Base-by-base conservation (phyloP, 2,888 invertebrate species). In the Eumacrocentrus americanus region DNA sequence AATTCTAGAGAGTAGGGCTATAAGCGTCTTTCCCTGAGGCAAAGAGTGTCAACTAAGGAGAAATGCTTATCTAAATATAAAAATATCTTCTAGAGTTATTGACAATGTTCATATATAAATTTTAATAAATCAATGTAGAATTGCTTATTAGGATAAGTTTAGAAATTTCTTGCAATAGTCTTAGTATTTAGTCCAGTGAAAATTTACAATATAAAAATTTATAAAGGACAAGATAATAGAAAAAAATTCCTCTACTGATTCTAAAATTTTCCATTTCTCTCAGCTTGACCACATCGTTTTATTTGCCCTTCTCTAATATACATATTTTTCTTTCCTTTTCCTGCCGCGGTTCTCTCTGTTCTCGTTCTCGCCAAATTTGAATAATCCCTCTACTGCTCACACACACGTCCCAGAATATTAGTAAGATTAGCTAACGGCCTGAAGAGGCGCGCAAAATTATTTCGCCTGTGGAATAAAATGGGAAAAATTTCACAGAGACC, bases 291-390 rank as follows among this genome's bases (percentile, higher is more conserved):
- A 18, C 42, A 42, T 20, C 11, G 42, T 42, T 42, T 42, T 16
- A 16, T 9, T 42, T 42, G 38, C 34, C 40, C 20, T 40, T 18
- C 40, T 22, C 37, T 29, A 22, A 5, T 18, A 23, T 12, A 22
- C 20, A n/a, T 6, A 3, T 38, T 16, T 11, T n/a, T 14, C 18
- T n/a, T 37, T 11, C 18, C 14, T 3, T 25, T 18, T 22, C 25
- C 12, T 3, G 18, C 3, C n/a, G 16, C 12, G 9, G 46, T n/a
- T 18, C 5, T 38, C 16, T 51, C 7, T 40, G n/a, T 22, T 35
- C 12, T 34, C 51, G 11, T 38, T 51, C 58, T 16, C 42, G 20
- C 42, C 20, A 42, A 42, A 42, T 42, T 42, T 42, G 20, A 42
- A 42, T 42, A 42, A 42, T 42, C 42, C 42, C n/a, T 20, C 42